Conservation (phyloP, 1,140 invertebrate genomes). For the Heliconius hewitsoni region DNA sequence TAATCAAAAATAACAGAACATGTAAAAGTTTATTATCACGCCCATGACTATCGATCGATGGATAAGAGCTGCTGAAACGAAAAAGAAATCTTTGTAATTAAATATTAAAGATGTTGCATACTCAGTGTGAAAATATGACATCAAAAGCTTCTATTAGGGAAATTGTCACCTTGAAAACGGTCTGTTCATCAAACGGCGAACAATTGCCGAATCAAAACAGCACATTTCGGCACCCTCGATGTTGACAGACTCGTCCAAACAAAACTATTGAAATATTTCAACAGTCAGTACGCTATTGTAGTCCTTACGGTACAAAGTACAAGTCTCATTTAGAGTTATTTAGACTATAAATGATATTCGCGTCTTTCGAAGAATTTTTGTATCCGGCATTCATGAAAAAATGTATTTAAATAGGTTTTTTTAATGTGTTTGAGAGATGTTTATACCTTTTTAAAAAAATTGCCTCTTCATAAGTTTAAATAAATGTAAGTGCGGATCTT, state of each 20-base stretch:
- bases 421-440: background rate
- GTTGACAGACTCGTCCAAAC: slow-evolving; percentile 36
- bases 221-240: slow-evolving; percentile 18
- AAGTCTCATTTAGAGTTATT: background rate
- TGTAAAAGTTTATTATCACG: too few relatives aligned
- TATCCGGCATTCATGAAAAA: slow-evolving; percentile 3
- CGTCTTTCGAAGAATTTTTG: background rate
- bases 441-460: background rate
- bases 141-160: slow-evolving; percentile 12
- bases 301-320: background rate
- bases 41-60: too few relatives aligned
- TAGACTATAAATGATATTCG: background rate
- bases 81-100: background rate
- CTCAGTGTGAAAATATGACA: background rate
- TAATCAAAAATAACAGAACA: too few relatives aligned
- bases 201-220: slow-evolving; percentile 30
- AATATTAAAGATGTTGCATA: background rate
- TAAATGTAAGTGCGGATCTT: background rate
- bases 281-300: slow-evolving; percentile 1
- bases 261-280: slow-evolving; percentile 27
- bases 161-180: slow-evolving; percentile 17
- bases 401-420: background rate
- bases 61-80: too few relatives aligned
- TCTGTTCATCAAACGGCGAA: slow-evolving; percentile 19
- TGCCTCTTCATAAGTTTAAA: background rate